phyloP scores from a whole-genome alignment of 2,888 invertebrate genomes.

The Acleris laterana region DNA sequence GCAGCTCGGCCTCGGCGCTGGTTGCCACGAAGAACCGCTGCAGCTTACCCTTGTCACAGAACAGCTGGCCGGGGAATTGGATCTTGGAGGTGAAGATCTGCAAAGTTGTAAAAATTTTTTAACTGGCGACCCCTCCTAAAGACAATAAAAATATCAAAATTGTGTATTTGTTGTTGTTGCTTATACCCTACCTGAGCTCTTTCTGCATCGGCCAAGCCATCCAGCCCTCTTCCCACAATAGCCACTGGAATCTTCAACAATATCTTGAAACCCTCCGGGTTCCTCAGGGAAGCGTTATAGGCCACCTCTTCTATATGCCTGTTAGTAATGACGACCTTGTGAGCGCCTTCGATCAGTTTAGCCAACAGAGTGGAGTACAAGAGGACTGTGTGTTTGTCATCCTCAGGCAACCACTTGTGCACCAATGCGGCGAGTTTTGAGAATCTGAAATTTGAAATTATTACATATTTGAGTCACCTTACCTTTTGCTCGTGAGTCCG shows the following conservation, averaged over 20 bases:
- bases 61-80: conserved; percentile 65
- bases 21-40: conserved; percentile 65
- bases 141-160: conserved; percentile 6
- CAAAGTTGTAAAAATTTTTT: conserved; percentile 7
- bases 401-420: conserved; percentile 62
- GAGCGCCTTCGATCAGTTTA: conserved; percentile 68
- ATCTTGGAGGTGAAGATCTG: conserved; percentile 74
- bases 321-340: conserved; percentile 65
- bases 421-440: conserved; percentile 62
- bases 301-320: conserved; percentile 71
- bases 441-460: conserved; percentile 56
- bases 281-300: conserved; percentile 67
- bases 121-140: no score
- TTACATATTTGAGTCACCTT: background rate
- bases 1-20: conserved; percentile 52
- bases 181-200: conserved; percentile 69
- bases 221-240: conserved; percentile 65
- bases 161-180: background rate
- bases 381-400: conserved; percentile 61
- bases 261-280: conserved; percentile 64
- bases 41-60: conserved; percentile 69
- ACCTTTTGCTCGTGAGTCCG: no score
- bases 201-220: conserved; percentile 73
- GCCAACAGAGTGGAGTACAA: conserved; percentile 73
- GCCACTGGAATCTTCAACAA: conserved; percentile 58